Percentiles rank a stretch among this genome's conserved stretches.
Evolutionary conservation across 2,113 vertebrate species (phyloP).

Genomic region (Chrysochloris asiatica): DNA sequence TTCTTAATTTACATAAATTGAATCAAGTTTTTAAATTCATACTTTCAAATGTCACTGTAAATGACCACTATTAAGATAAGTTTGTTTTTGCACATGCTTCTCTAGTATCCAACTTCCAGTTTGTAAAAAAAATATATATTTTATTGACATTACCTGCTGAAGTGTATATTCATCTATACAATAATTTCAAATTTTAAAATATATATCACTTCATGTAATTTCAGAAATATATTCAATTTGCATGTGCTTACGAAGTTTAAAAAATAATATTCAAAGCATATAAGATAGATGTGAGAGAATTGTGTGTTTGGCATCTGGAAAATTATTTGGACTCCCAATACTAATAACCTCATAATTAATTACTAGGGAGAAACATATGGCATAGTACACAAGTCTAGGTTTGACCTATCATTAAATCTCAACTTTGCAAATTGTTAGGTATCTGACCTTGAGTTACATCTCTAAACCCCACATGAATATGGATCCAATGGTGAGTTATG

Average conservation of each 20-base stretch:
- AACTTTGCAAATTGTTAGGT: not conserved
- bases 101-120: not conserved
- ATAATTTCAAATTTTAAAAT: conserved; percentile 8
- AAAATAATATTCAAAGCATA: not conserved
- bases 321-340: conserved; percentile 2
- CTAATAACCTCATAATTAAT: conserved; percentile 13
- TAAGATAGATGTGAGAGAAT: not conserved
- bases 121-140: no score
- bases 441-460: not conserved
- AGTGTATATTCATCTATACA: not conserved
- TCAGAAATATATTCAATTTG: conserved; percentile 12
- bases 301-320: not conserved
- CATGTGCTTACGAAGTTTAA: not conserved
- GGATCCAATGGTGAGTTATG: not conserved
- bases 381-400: not conserved
- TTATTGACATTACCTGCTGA: not conserved
- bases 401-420: conserved; percentile 44
- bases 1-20: conserved; percentile 5
- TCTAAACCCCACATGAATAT: not conserved
- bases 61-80: not conserved
- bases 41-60: not conserved
- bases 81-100: not conserved
- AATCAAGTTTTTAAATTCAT: conserved; percentile 29
- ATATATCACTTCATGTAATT: conserved; percentile 4
- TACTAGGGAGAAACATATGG: not conserved